Evolutionary conservation across 2,797 vertebrate species (phyloP), one percentile per base, ranked within the genome.

Genomic region (Crocidura indochinensis): DNA sequence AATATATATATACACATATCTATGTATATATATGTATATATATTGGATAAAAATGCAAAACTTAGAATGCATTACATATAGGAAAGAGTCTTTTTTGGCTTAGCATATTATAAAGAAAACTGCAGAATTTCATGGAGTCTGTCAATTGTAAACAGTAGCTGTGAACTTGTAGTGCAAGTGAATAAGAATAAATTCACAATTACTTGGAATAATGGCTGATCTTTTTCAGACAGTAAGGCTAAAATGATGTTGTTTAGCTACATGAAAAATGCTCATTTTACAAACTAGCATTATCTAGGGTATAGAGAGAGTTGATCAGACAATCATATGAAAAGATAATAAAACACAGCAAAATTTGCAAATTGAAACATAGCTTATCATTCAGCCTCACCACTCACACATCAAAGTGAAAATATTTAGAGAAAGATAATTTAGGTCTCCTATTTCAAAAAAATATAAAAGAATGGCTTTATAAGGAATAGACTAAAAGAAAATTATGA

Each of bases 321-420:
- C 81, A 81, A 49, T 79, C 67, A 79, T 60, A 31, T 78, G 7
- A 88, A 10, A 10, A 27, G n/a, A 60, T 77, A 87, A 95, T 81
- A 27, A 89, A 88, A 64, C 27, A 65, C 79, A 51, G 67, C n/a
- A n/a, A 79, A 69, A 71, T 87, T 92, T 75, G 51, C 81, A 46
- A 75, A 75, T 44, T 76, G 62, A 71, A 90, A n/a, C 75, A 51
- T 46, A 62, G 24, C 60, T 6, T 17, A 15, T 14, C 3, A 74
- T 3, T 10, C 19, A 72, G 11, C 9, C 7, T 6, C 10, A 65
- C 5, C 4, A 24, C 1, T 24, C 3, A 47, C 2, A 75, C 4
- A n/a, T 1, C n/a, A 0, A 64, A 47, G 8, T 60, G 67, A 60
- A 67, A 20, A 65, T 65, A 65, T 26, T 26, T 65, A 65, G 62